A percentile compares a stretch with the other conserved stretches of the same genome.
Conservation (phyloP, 2,113 vertebrate genomes). For the Ceyx margarethae region DNA sequence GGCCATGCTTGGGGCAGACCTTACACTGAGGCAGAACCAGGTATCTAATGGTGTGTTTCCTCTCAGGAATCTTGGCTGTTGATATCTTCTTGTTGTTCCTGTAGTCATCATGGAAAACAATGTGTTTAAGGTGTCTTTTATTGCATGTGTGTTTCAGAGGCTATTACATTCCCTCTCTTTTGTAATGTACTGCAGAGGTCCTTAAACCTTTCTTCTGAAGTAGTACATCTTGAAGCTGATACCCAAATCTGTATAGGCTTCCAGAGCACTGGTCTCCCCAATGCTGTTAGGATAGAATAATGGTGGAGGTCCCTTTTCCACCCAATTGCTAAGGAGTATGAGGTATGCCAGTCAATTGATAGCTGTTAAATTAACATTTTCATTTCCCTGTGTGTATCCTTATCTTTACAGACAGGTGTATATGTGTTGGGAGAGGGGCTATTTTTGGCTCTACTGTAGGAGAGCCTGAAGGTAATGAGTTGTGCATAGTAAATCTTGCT, state of each 20-base stretch:
- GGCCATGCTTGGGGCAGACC: neutral
- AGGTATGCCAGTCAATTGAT: neutral
- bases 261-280: neutral
- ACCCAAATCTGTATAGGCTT: neutral
- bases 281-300: neutral
- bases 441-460: conserved; percentile 26
- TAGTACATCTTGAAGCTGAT: neutral
- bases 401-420: conserved; percentile 49
- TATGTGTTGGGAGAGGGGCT: conserved; percentile 3
- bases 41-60: neutral
- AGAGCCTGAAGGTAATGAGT: conserved; percentile 54
- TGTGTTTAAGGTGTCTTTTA: neutral
- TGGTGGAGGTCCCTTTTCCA: neutral
- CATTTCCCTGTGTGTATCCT: neutral
- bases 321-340: neutral
- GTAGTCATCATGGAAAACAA: neutral
- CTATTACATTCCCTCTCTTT: neutral
- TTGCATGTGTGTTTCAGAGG: accelerated
- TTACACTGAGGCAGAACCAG: neutral
- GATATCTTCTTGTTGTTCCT: neutral
- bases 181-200: neutral
- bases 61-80: neutral
- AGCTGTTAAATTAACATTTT: conserved; percentile 26
- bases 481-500: conserved; percentile 47
- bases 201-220: neutral